phyloP scores from a whole-genome alignment of 2,113 vertebrate species.

The Tympanuchus pallidicinctus region DNA sequence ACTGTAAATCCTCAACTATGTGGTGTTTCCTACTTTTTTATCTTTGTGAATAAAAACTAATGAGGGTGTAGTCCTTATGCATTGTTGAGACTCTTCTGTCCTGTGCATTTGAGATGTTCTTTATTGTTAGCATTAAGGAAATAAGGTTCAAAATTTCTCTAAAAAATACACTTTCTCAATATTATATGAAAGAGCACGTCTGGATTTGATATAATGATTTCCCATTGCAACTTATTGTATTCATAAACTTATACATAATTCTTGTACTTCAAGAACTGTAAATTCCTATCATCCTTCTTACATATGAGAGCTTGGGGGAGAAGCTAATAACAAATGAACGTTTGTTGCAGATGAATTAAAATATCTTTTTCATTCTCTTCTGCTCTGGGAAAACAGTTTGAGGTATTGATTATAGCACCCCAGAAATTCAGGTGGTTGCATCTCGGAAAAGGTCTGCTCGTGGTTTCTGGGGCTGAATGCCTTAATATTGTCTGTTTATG shows the following conservation, averaged over 20 bases:
- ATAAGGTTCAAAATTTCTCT: not conserved
- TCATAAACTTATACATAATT: not conserved
- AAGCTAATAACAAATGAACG: not conserved
- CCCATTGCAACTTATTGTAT: not conserved
- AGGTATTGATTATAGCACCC: not conserved
- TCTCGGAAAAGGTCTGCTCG: not conserved
- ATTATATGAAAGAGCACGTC: not conserved
- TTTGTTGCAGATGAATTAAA: not conserved
- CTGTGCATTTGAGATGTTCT: not conserved
- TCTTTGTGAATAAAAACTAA: conserved; percentile 52
- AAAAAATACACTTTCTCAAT: not conserved
- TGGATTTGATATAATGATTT: not conserved
- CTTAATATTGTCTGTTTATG: not conserved
- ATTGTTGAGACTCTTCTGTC: not conserved
- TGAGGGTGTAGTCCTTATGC: not conserved
- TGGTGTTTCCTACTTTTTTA: conserved; percentile 49
- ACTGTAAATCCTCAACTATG: conserved; percentile 62
- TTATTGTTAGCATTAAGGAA: not conserved
- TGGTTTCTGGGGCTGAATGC: not conserved
- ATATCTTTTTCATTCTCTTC: not conserved
- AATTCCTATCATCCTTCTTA: not conserved
- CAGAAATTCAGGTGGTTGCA: not conserved
- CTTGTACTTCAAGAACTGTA: not conserved
- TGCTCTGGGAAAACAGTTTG: not conserved
- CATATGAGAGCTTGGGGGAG: not conserved